phyloP scores from a whole-genome alignment of 2,888 invertebrate genomes.

The Agrotis clavis region DNA sequence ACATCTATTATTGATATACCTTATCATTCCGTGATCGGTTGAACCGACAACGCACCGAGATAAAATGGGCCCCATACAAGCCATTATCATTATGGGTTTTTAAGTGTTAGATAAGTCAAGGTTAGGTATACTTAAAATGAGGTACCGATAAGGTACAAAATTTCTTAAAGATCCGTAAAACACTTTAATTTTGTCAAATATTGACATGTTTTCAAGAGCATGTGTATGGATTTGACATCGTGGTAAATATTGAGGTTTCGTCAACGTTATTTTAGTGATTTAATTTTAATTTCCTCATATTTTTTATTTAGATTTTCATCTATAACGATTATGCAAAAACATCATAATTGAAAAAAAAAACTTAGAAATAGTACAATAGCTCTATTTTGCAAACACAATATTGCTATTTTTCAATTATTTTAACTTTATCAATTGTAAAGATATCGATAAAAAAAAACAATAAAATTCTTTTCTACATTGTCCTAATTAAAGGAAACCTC shows the following conservation, averaged over 20 bases:
- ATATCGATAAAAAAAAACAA: too few relatives aligned
- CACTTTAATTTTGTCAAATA: not conserved
- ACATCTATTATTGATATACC: not conserved
- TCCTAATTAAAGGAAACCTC: too few relatives aligned
- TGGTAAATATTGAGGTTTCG: not conserved
- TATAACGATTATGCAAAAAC: not conserved
- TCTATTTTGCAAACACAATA: too few relatives aligned
- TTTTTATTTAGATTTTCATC: too few relatives aligned
- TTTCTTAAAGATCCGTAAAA: not conserved
- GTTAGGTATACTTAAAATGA: not conserved
- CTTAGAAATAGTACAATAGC: too few relatives aligned
- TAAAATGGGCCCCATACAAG: conserved; percentile 1
- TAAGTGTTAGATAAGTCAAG: not conserved
- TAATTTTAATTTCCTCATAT: too few relatives aligned
- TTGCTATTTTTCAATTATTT: too few relatives aligned
- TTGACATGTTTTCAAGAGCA: not conserved
- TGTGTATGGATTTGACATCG: not conserved
- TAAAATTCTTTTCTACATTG: too few relatives aligned
- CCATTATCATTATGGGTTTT: not conserved
- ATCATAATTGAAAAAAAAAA: not conserved
- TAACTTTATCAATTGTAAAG: too few relatives aligned
- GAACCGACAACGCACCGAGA: conserved; percentile 1
- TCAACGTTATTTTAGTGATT: not conserved
- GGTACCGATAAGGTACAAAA: not conserved
- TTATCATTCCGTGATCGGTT: conserved; percentile 4